phyloP scores from a whole-genome alignment of 2,888 invertebrate genomes.

The Scrobipalpa atriplicella region DNA sequence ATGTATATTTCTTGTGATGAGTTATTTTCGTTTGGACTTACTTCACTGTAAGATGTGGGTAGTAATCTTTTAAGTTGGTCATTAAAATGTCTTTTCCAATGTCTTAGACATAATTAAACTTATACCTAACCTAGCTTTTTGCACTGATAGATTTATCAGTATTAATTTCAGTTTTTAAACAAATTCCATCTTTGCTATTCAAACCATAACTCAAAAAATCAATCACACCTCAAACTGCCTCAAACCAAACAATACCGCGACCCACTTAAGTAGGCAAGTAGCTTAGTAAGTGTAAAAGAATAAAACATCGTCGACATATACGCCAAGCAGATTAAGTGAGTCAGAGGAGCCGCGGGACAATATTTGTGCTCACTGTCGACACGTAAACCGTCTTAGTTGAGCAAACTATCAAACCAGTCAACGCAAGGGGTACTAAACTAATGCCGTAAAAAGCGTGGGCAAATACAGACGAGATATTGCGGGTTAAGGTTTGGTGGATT shows the following conservation, averaged over 20 bases:
- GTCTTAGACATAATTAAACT: background rate
- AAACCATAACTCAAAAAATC: background rate
- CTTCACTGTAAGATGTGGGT: background rate
- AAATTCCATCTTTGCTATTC: background rate
- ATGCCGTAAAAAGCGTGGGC: conserved; percentile 6
- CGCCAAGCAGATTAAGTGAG: conserved; percentile 62
- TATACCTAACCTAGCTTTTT: background rate
- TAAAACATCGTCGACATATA: conserved; percentile 49
- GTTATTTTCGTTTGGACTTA: background rate
- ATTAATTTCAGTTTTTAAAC: background rate
- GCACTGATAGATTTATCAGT: background rate
- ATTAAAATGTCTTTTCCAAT: background rate
- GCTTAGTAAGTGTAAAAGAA: conserved; percentile 51
- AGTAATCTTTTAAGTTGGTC: conserved; percentile 4
- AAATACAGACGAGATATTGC: background rate
- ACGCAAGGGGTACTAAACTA: background rate
- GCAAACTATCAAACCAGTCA: conserved; percentile 48
- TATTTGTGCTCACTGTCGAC: conserved; percentile 74
- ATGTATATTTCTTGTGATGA: conserved; percentile 7
- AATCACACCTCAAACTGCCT: conserved; percentile 9
- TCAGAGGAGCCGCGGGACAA: conserved; percentile 69
- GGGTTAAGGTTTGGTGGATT: no score
- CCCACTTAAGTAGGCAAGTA: conserved; percentile 18
- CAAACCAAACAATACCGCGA: background rate
- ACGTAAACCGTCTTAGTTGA: conserved; percentile 79